Evolutionary conservation across 2,888 invertebrate genomes (phyloP).

Genomic region (Agonum fuliginosum): DNA sequence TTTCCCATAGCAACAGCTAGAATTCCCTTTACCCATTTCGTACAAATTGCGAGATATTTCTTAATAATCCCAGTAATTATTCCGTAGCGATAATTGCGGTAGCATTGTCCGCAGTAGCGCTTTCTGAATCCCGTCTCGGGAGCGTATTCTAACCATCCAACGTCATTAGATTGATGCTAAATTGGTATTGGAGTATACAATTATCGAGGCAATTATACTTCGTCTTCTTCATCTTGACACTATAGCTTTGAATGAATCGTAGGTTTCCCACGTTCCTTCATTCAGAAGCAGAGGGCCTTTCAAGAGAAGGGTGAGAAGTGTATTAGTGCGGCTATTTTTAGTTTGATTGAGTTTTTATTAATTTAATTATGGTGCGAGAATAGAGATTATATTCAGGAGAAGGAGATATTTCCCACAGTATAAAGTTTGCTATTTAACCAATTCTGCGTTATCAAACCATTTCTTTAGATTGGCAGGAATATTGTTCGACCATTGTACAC

Average conservation of each 20-base stretch:
- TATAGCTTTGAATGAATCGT: constrained; percentile 40
- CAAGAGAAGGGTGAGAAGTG: constrained; percentile 9
- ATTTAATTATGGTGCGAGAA: constrained; percentile 15
- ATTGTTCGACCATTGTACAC: too few relatives aligned
- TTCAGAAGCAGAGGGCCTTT: background rate
- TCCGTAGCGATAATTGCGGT: background rate
- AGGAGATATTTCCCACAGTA: background rate
- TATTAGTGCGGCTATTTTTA: too few relatives aligned
- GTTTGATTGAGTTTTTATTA: background rate
- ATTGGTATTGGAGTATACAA: constrained; percentile 50
- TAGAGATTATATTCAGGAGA: background rate
- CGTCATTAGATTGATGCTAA: constrained; percentile 51
- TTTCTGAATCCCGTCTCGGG: constrained; percentile 14
- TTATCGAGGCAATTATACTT: constrained; percentile 46
- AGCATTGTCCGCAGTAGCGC: background rate
- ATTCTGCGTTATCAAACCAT: too few relatives aligned
- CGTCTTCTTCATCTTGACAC: constrained; percentile 41
- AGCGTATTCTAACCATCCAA: constrained; percentile 39
- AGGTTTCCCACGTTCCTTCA: constrained; percentile 48
- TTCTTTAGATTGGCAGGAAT: too few relatives aligned
- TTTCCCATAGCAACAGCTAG: background rate
- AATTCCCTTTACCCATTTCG: background rate
- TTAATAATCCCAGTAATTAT: background rate
- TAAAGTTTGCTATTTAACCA: background rate
- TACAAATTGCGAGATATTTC: background rate